Evolutionary conservation across 2,797 vertebrate genomes (phyloP).

Genomic region (Vultur gryphus): DNA sequence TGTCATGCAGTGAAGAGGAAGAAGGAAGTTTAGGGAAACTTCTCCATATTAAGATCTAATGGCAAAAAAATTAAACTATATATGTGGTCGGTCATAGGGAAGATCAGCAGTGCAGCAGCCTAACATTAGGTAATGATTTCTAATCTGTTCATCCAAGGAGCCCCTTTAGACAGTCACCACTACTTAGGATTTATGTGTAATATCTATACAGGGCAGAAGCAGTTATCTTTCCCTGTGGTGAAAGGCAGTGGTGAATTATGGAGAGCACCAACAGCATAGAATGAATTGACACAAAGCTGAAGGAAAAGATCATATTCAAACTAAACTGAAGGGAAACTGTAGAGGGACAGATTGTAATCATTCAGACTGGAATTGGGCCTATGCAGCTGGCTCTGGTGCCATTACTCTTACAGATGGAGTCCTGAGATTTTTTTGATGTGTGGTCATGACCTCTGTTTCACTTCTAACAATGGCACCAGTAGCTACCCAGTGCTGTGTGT

Average conservation of each 20-base stretch:
- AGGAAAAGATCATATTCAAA: neutral
- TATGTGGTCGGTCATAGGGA: accelerated
- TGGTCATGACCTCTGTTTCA: neutral
- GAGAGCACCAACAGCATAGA: neutral
- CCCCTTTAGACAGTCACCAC: neutral
- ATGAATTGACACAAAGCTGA: neutral
- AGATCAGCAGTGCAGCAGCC: neutral
- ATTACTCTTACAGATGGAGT: neutral
- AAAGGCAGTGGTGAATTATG: neutral
- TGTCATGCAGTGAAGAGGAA: neutral
- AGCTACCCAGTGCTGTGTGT: neutral
- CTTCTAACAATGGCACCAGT: neutral
- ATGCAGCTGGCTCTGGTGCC: neutral
- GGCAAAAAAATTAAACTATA: neutral
- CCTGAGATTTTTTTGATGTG: neutral
- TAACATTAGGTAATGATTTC: neutral
- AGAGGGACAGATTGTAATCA: neutral
- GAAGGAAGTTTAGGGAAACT: neutral
- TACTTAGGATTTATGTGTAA: neutral
- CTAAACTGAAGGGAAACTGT: neutral
- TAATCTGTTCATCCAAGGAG: neutral
- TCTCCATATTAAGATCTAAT: neutral
- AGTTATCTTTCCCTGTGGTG: neutral
- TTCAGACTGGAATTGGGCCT: neutral
- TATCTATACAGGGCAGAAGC: neutral